These are phyloP conservation scores for Atherinomorus stipes DNA, from an alignment of 2,113 vertebrate species.

Conservation along the genomic window DNA sequence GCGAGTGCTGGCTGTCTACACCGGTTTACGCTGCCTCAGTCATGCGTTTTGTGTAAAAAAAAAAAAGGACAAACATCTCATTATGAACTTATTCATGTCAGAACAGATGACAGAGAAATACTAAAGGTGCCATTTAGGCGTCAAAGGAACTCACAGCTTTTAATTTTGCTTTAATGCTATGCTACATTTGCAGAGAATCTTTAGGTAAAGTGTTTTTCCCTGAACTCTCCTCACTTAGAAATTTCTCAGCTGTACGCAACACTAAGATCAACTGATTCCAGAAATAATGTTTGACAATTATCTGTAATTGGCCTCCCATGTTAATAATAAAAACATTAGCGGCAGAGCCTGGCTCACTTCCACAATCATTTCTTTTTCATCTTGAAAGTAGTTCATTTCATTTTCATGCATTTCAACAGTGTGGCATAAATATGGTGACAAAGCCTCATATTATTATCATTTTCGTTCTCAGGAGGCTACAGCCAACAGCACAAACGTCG, in stretches of 20 bases:
- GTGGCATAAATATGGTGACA: no score
- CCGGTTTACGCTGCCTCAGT: background rate
- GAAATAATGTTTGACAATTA: background rate
- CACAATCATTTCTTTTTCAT: background rate
- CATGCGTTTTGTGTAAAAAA: background rate
- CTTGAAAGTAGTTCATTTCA: background rate
- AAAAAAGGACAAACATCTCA: background rate
- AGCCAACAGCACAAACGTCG: conserved; percentile 2
- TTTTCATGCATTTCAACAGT: background rate
- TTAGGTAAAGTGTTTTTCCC: background rate
- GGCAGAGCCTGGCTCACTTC: background rate
- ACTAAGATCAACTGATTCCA: background rate
- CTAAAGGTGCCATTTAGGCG: background rate
- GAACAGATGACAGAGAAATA: background rate
- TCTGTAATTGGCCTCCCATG: background rate
- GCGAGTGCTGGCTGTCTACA: no score
- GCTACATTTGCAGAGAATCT: conserved; percentile 5
- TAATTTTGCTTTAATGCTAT: background rate
- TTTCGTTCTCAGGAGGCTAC: conserved; percentile 33
- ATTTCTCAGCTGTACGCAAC: background rate
- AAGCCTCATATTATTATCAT: conserved; percentile 5
- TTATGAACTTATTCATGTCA: background rate
- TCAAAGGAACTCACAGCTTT: background rate
- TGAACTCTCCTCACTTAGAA: background rate
- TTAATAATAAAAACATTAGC: background rate